Base-by-base conservation (phyloP, 2,797 vertebrate species). In the Pseudopleuronectes americanus region DNA sequence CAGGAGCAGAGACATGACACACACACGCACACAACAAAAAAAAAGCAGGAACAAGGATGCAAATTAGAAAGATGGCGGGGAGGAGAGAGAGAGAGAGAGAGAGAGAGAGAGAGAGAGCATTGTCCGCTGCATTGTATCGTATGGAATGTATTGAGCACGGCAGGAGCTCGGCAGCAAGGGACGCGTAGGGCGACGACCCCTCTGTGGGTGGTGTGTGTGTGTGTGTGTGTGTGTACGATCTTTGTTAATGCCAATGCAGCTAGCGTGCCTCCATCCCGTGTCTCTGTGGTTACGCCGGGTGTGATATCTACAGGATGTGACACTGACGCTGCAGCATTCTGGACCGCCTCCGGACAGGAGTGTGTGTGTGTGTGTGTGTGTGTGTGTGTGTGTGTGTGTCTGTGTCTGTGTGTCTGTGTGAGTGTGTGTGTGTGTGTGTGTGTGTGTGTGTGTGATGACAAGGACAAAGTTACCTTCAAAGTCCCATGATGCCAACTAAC, bases 381-480 rank as follows among this genome's bases (percentile, higher is more conserved):
- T 52, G 59, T 59, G 56, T 55, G 53, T 64, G 65, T 57, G 62
- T 33, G 64, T 21, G 53, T 52, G 68, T 48, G 41, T 54, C 53
- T 56, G 57, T 65, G 71, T 58, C 56, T 41, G 64, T 21, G 49
- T 52, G 68, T 48, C 36, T 38, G 55, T 41, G 22, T 45, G 63
- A 62, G 56, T 56, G 57, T 65, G 71, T 58, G 59, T 41, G 64
- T 21, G 49, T 52, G 68, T 48, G 43, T 38, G 55, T 41, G 22
- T 45, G 63, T 22, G 24, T 55, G 64, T 68, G 56, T 52, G 63
- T 43, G 65, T 23, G 64, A 81, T 79, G 90, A 90, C 93, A 93
- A 94, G 93, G 92, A 92, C 91, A 51, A 81, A 1, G 86, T 89
- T 93, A 92, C 93, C 91, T 94, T 93, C 91, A 91, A 84, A 90